Base-by-base conservation (phyloP, 2,797 vertebrate genomes). In the Mycteria americana region DNA sequence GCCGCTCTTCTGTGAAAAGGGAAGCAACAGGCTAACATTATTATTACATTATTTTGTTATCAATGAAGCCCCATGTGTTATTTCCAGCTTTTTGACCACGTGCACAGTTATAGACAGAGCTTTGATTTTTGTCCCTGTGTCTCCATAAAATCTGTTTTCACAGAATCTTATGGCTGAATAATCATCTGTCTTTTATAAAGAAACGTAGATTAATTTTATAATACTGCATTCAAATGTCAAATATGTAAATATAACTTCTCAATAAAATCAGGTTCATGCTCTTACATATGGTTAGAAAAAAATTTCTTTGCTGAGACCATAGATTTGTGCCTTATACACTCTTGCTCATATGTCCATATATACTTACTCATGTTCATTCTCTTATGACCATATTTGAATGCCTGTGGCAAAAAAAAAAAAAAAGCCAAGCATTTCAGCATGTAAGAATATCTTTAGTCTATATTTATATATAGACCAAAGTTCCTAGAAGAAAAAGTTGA, bases 401-500 rank as follows among this genome's bases (percentile, higher is more conserved):
- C 46, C 82, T 94, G 69, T 88, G 79, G 79, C 82, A 90, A 89
- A 91, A 89, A 3, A 90, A 89, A 91, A 89, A 3, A 19, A 69
- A 91, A 87, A 91, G 72, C 78, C 75, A 91, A 93, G 21, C 23
- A 76, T 91, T 95, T 95, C 67, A 83, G 62, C n/a, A 30, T 91
- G 53, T 80, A 89, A 73, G 59, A 87, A 68, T 91, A 89, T 46
- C 59, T 64, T 80, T 89, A 85, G 60, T 60, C 51, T 91, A 5
- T 82, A 65, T 95, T 94, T 92, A 50, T 73, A 90, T 45, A 69
- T 35, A 46, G 65, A 90, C 89, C 67, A 79, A 85, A 90, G 69
- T 95, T 96, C 65, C n/a, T 84, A 76, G 77, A 95, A 92, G 62
- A 81, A 93, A 69, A 92, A 53, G 46, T 88, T 82, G 80, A 81